Evolutionary conservation across 2,888 invertebrate genomes (phyloP), one percentile per base, ranked within the genome.

Genomic region (Cosmia pyralina): DNA sequence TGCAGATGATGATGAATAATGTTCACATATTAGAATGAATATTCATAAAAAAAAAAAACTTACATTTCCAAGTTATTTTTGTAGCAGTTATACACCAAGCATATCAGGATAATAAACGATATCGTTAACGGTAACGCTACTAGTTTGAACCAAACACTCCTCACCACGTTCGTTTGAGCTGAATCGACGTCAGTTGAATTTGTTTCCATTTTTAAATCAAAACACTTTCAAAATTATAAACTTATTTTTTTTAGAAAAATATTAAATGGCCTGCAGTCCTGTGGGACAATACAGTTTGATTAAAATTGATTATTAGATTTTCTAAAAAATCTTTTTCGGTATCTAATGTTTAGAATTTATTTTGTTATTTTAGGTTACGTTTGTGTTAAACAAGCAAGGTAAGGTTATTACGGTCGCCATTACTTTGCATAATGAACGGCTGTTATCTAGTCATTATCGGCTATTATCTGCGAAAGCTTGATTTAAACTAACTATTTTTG

Each of bases 51-150:
- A 8, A 22, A 28, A 64, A 69, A 76, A 55, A 41, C 93, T 94
- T 69, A 94, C 94, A 94, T 94, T 85, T 87, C 74, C 72, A 85
- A 85, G 69, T 94, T 94, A 11, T 86, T 90, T 64, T 81, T 88
- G 80, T 93, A 93, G 80, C 94, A 94, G 22, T 85, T 89, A 88
- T 92, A 93, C 5, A 90, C 7, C 4, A 94, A 53, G 48, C 87
- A 92, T 0, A 91, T 13, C 0, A 94, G 52, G 11, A 93, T 55
- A 2, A 88, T 7, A 0, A 91, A 55, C 0, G 89, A 82, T 5
- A 90, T 59, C 0, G 72, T 0, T 0, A 90, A 0, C 0, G 92
- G 92, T 0, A 84, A 22, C 0, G 87, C 38, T 0, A 93, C 72
- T 11, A 92, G 28, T 57, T 74, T 83, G 1, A 88, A 76, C 86